Percentiles rank a stretch among this genome's conserved stretches.
Evolutionary conservation across 2,888 invertebrate genomes (phyloP).

Genomic region (Cephonodes hylas): DNA sequence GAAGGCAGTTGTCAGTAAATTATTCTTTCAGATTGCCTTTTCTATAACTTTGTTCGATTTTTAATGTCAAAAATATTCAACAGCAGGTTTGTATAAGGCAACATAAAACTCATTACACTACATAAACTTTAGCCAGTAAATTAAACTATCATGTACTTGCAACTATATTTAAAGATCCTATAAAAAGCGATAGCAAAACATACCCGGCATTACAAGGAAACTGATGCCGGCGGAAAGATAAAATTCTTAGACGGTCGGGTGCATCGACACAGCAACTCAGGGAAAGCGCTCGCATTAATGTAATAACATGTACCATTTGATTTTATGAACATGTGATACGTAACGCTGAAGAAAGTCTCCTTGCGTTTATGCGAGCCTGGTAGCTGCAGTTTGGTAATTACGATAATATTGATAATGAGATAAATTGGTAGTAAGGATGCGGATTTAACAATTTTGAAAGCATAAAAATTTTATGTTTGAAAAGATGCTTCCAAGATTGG

Average conservation of each 20-base stretch:
- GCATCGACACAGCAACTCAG: constrained; percentile 13
- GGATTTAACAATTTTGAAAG: neutral
- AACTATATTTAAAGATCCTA: neutral
- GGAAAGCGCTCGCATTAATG: constrained; percentile 32
- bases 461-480: no score
- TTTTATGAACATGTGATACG: constrained; percentile 23
- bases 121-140: neutral
- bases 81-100: neutral
- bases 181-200: neutral
- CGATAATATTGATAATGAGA: neutral
- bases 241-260: constrained; percentile 4
- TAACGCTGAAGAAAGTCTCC: constrained; percentile 3
- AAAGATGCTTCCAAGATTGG: no score
- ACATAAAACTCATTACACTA: neutral
- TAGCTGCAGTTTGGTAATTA: neutral
- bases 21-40: no score
- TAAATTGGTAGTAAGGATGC: neutral
- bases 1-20: no score
- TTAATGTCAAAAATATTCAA: no score
- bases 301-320: constrained; percentile 31
- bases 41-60: no score
- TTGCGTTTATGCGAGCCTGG: neutral
- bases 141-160: neutral
- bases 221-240: neutral
- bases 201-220: neutral